phyloP scores from a whole-genome alignment of 2,888 invertebrate species.

The Drosophila mayaguana region DNA sequence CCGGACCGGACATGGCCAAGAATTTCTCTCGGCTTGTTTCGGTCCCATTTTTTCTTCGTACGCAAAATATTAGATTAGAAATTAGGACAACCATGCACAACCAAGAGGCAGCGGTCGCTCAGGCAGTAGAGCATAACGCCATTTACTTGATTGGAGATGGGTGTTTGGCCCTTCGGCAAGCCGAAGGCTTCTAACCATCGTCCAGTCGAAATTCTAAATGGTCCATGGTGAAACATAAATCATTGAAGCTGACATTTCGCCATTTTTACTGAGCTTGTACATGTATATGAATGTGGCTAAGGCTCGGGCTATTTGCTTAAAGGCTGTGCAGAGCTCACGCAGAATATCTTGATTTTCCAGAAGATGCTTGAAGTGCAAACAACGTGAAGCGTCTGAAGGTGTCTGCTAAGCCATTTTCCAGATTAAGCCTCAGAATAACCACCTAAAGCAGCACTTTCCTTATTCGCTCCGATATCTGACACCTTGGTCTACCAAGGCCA shows the following conservation, averaged over 20 bases:
- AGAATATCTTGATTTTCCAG: slow-evolving; percentile 29
- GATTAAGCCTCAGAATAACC: slow-evolving; percentile 10
- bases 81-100: slow-evolving; percentile 70
- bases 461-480: slow-evolving; percentile 11
- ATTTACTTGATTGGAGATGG: slow-evolving; percentile 58
- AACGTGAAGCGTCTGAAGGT: slow-evolving; percentile 21
- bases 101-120: slow-evolving; percentile 30
- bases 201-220: slow-evolving; percentile 74
- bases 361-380: slow-evolving; percentile 35
- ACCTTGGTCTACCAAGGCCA: slow-evolving; percentile 63
- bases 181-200: slow-evolving; percentile 37
- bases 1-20: slow-evolving; percentile 64
- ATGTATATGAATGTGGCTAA: slow-evolving; percentile 22
- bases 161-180: slow-evolving; percentile 15
- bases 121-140: slow-evolving; percentile 72
- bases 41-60: slow-evolving; percentile 38
- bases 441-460: slow-evolving; percentile 17
- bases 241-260: slow-evolving; percentile 83
- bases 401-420: slow-evolving; percentile 24
- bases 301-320: slow-evolving; percentile 13
- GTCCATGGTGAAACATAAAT: slow-evolving; percentile 82
- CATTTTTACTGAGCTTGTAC: slow-evolving; percentile 74
- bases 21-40: slow-evolving; percentile 53
- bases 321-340: slow-evolving; percentile 49
- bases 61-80: slow-evolving; percentile 80